A percentile compares a stretch with the other conserved stretches of the same genome.
phyloP scores from a whole-genome alignment of 2,888 invertebrate genomes.

The Leucophora obtusa region DNA sequence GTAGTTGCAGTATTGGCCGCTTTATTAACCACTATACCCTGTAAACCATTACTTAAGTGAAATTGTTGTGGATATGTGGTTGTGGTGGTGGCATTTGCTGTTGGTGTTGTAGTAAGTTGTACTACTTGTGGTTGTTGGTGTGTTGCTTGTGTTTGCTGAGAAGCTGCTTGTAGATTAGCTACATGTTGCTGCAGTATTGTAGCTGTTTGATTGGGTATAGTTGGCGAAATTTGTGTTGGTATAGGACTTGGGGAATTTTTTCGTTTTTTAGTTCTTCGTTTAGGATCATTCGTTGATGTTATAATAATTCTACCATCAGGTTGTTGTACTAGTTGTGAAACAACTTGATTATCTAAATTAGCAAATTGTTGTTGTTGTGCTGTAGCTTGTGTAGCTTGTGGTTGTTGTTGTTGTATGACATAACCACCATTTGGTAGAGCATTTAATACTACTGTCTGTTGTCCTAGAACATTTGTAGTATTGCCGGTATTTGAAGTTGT shows the following conservation, averaged over 20 bases:
- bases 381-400: constrained; percentile 56
- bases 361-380: constrained; percentile 83
- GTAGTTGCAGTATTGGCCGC: constrained; percentile 77
- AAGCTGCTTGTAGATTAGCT: constrained; percentile 61
- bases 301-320: constrained; percentile 78
- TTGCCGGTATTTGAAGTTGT: constrained; percentile 69
- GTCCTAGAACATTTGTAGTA: constrained; percentile 80
- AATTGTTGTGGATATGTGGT: constrained; percentile 85
- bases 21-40: constrained; percentile 83
- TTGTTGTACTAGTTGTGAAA: constrained; percentile 82
- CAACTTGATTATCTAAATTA: constrained; percentile 85
- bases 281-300: constrained; percentile 84
- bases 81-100: constrained; percentile 79
- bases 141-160: constrained; percentile 75
- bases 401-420: constrained; percentile 82
- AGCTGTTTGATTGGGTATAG: constrained; percentile 74
- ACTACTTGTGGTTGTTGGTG: constrained; percentile 71
- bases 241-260: constrained; percentile 80
- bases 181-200: constrained; percentile 66
- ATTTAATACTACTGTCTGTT: constrained; percentile 88
- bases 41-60: constrained; percentile 88
- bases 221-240: constrained; percentile 77
- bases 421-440: constrained; percentile 88
- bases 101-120: constrained; percentile 76
- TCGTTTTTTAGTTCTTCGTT: constrained; percentile 85